Evolutionary conservation across 2,113 vertebrate genomes (phyloP).

Genomic region (Ranitomeya imitator): DNA sequence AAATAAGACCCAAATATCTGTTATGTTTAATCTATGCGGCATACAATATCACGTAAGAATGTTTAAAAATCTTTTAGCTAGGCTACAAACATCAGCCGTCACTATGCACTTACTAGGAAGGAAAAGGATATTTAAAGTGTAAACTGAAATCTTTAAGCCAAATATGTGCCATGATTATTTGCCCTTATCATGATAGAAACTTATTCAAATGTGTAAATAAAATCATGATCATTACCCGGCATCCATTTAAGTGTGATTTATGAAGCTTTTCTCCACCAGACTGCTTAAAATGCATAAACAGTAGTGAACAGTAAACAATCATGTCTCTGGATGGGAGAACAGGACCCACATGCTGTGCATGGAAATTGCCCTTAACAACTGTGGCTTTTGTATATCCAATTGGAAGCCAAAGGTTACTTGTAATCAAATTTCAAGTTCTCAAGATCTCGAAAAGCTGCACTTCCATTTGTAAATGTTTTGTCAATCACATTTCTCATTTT

Average conservation of each 20-base stretch:
- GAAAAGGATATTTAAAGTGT: background rate
- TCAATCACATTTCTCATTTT: constrained; percentile 74
- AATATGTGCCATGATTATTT: constrained; percentile 54
- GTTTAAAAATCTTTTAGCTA: background rate
- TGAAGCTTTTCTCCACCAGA: constrained; percentile 82
- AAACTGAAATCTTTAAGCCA: background rate
- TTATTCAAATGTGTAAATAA: constrained; percentile 63
- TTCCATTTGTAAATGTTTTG: constrained; percentile 80
- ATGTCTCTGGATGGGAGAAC: constrained; percentile 87
- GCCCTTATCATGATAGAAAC: constrained; percentile 60
- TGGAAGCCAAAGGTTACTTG: constrained; percentile 99
- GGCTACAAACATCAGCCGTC: background rate
- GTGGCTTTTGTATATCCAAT: constrained; percentile 89
- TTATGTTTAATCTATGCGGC: background rate
- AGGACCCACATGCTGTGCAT: constrained; percentile 98
- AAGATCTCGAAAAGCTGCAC: constrained; percentile 84
- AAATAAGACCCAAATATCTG: background rate
- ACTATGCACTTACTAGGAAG: background rate
- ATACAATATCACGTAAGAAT: background rate
- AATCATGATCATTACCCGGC: constrained; percentile 66
- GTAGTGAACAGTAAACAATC: constrained; percentile 91
- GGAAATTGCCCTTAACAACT: constrained; percentile 98
- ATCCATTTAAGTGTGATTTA: constrained; percentile 80
- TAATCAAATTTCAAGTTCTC: constrained; percentile 98
- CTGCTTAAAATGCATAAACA: constrained; percentile 86